Evolutionary conservation across 2,888 invertebrate genomes (phyloP), one percentile per base, ranked within the genome.

Genomic region (Orthosia gothica): DNA sequence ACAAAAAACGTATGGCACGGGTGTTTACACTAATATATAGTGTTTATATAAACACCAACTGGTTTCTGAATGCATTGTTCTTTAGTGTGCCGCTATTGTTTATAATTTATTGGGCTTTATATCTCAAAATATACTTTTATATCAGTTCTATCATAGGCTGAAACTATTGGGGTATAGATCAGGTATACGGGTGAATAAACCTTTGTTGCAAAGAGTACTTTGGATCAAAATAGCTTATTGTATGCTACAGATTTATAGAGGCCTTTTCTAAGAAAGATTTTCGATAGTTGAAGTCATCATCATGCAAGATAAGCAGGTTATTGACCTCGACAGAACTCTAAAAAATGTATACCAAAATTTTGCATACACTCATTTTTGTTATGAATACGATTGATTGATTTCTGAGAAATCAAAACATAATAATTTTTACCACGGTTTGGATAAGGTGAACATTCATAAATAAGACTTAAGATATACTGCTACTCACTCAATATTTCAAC

Each of bases 21-120:
- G 49, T 87, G 88, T 86, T 83, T 87, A 86, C 69, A 86, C 52
- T 76, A 81, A 20, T 55, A 63, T 69, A 70, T 59, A 66, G 55
- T 70, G 73, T 76, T 71, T 76, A 77, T 70, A 86, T 86, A 86
- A 86, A 86, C 86, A 88, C 70, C 49, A 78, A 74, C 67, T 59
- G 68, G 65, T 63, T 72, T 79, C 70, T 79, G 77, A 86, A 84
- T 75, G 80, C 88, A 86, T 86, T 87, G 88, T 88, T 87, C 82
- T 69, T 58, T 45, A 20, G 9, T 68, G 67, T 59, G 63, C 61
- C n/a, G 74, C 64, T 82, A 86, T 86, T 86, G 82, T 86, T 70
- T 62, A 70, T 62, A 78, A 78, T 78, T 54, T 85, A 79, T 76
- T 81, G 70, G 66, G 70, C 20, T 70, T 63, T 74, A 66, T 64